Evolutionary conservation across 2,888 invertebrate genomes (phyloP), one percentile per base, ranked within the genome.

Genomic region (Drosophila recens): DNA sequence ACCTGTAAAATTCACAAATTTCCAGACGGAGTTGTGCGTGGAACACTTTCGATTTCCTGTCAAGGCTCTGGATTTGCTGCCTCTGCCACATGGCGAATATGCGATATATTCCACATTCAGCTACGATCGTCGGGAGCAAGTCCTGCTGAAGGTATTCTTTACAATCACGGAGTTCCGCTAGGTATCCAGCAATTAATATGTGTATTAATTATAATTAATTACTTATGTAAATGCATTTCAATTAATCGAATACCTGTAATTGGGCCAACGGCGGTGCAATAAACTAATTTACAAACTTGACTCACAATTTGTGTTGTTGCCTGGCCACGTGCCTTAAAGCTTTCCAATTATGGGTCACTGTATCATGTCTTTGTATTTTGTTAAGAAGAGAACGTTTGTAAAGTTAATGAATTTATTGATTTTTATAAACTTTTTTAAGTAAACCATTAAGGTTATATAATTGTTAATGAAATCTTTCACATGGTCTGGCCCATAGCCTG

Each of bases 51-150:
- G 75, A 0, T 88, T 88, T 68, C 90, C 88, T 0, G 64, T 71
- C 0, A 85, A 80, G 48, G 20, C 80, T 10, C 45, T 88, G 53
- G 72, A 81, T 0, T 3, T 72, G 46, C n/a, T 88, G 57, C 88
- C 88, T 0, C 45, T 88, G 27, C 89, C 89, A 0, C 49, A 23
- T 9, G 90, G 89, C 10, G 88, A 88, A 15, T 88, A 90, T 59
- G 89, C 81, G 11, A 67, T 88, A 4, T 87, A 73, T 71, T 48
- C 67, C 43, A 88, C 87, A 5, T 81, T 88, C 54, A 75, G 76
- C 5, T 52, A 70, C 10, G 64, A 66, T 9, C 46, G 53, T 15
- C 20, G 43, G 43, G 82, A 83, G 13, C 72, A 72, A 4, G 66
- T 75, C 1, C 40, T 53, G 49, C 48, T 88, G 0, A 89, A 83